Percentiles rank a stretch among this genome's conserved stretches.
Evolutionary conservation across 2,888 invertebrate genomes (phyloP).

Genomic region (Dusona sp.): DNA sequence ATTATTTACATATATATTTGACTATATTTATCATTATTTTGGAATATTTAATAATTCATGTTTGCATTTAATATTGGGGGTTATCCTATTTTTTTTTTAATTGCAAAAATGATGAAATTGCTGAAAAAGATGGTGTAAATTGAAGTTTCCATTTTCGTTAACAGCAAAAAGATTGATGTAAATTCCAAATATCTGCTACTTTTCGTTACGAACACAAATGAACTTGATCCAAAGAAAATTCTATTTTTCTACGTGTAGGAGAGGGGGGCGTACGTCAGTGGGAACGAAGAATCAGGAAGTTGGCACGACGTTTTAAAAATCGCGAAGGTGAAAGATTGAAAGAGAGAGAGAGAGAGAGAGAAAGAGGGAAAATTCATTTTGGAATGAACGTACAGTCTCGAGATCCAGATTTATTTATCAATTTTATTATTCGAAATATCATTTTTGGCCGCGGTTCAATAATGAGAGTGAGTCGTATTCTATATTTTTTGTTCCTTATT

Average conservation of each 20-base stretch:
- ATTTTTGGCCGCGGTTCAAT: slow-evolving; percentile 57
- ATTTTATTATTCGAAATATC: slow-evolving; percentile 55
- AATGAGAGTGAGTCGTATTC: slow-evolving; percentile 31
- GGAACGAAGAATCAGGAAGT: slow-evolving; percentile 59
- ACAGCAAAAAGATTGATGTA: not conserved
- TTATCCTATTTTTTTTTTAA: too few relatives aligned
- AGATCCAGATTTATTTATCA: slow-evolving; percentile 56
- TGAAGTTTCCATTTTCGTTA: too few relatives aligned
- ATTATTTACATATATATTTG: not conserved
- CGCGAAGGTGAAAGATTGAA: slow-evolving; percentile 7
- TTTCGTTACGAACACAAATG: slow-evolving; percentile 12
- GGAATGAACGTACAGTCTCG: slow-evolving; percentile 39
- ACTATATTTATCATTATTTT: not conserved
- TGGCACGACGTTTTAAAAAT: slow-evolving; percentile 48
- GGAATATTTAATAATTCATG: too few relatives aligned
- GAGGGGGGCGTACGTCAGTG: slow-evolving; percentile 22
- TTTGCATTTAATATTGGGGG: too few relatives aligned
- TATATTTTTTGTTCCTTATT: slow-evolving; percentile 39
- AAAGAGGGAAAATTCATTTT: slow-evolving; percentile 15
- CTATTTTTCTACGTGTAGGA: slow-evolving; percentile 20
- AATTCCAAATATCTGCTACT: not conserved
- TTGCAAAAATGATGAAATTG: not conserved
- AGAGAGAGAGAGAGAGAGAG: slow-evolving; percentile 9
- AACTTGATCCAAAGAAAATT: slow-evolving; percentile 40
- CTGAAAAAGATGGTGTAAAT: too few relatives aligned